Evolutionary conservation across 2,113 vertebrate species (phyloP).

Genomic region (Eulacestoma nigropectus): DNA sequence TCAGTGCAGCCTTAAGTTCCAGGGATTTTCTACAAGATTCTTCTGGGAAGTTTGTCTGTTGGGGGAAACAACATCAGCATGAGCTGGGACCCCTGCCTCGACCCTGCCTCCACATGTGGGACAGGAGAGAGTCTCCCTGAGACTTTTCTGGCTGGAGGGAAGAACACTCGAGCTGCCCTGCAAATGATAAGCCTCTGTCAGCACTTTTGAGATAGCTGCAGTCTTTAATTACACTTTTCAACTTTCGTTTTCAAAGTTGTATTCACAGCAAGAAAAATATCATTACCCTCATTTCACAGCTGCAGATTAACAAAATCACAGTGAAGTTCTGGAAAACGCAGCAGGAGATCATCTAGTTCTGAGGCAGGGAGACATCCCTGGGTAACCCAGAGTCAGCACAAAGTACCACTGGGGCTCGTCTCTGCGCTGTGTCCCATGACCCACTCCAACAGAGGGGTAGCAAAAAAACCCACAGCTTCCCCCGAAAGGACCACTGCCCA

Average conservation of each 20-base stretch:
- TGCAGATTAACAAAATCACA: background rate
- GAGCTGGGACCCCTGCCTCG: background rate
- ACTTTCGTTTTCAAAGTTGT: background rate
- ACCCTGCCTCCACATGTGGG: background rate
- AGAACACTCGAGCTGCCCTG: background rate
- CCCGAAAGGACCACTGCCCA: background rate
- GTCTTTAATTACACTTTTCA: background rate
- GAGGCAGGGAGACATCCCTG: background rate
- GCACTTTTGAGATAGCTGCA: background rate
- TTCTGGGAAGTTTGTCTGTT: background rate
- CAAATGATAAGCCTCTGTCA: background rate
- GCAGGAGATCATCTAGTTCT: background rate
- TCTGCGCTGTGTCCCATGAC: background rate
- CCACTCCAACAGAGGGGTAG: background rate
- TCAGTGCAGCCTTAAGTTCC: background rate
- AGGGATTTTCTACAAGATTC: background rate
- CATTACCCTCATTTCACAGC: background rate
- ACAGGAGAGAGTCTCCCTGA: background rate
- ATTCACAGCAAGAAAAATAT: background rate
- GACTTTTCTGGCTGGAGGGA: background rate
- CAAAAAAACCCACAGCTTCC: background rate
- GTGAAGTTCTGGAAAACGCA: background rate
- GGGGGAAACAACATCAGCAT: background rate
- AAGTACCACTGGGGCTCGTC: background rate
- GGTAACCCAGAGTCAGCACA: rapidly evolving